These are phyloP conservation scores for Ips typographus DNA, from an alignment of 1,140 invertebrate species.

Conservation along the genomic window DNA sequence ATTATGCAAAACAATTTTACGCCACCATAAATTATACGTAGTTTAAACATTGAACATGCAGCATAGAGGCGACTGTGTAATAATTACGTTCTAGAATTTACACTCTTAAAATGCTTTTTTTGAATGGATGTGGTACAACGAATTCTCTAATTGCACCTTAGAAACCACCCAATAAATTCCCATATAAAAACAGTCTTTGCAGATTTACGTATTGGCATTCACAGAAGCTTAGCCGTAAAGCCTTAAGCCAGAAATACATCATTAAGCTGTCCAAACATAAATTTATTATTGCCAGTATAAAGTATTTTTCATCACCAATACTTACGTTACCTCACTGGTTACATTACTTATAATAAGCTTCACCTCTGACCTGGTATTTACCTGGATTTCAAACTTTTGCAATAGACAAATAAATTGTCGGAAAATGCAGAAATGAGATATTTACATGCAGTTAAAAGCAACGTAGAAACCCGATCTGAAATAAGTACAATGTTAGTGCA, in stretches of 20 bases:
- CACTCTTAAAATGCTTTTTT: too few relatives aligned
- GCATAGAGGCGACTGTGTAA: too few relatives aligned
- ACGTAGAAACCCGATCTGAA: slow-evolving; percentile 10
- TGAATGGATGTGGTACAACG: too few relatives aligned
- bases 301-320: slow-evolving; percentile 17
- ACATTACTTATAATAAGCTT: slow-evolving; percentile 27
- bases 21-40: neutral
- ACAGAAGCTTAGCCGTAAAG: neutral
- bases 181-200: too few relatives aligned
- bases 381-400: slow-evolving; percentile 25
- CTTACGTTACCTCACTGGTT: slow-evolving; percentile 13
- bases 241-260: slow-evolving; percentile 2
- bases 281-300: slow-evolving; percentile 20
- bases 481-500: slow-evolving; percentile 12
- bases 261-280: slow-evolving; percentile 27
- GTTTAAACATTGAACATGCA: too few relatives aligned
- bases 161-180: too few relatives aligned
- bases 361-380: slow-evolving; percentile 33
- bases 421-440: slow-evolving; percentile 31
- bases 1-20: slow-evolving; percentile 8
- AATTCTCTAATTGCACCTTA: too few relatives aligned
- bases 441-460: slow-evolving; percentile 23
- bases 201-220: too few relatives aligned
- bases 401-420: slow-evolving; percentile 31
- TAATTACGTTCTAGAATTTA: too few relatives aligned